A percentile compares a stretch with the other conserved stretches of the same genome.
Evolutionary conservation across 2,888 invertebrate species (phyloP).

Genomic region (Amblyjoppa proteus): DNA sequence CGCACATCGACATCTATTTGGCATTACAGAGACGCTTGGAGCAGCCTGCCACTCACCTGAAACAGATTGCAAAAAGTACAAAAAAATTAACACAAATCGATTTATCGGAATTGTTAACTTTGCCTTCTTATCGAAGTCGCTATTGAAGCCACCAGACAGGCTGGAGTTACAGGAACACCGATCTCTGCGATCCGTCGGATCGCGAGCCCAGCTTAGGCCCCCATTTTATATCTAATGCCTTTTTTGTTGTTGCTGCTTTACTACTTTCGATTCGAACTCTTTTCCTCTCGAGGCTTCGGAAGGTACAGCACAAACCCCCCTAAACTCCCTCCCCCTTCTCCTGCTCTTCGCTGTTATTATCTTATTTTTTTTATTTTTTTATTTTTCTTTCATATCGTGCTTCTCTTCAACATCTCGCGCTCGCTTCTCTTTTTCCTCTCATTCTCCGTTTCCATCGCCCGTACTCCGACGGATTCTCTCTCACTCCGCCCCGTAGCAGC

Average conservation of each 20-base stretch:
- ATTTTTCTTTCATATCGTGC: slow-evolving; percentile 34
- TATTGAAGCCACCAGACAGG: neutral
- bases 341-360: slow-evolving; percentile 31
- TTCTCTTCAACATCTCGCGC: slow-evolving; percentile 30
- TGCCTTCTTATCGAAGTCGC: neutral
- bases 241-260: slow-evolving; percentile 15
- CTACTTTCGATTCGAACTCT: slow-evolving; percentile 1
- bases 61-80: slow-evolving; percentile 75
- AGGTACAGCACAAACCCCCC: slow-evolving; percentile 22
- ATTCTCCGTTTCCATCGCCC: slow-evolving; percentile 48
- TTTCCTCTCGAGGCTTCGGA: slow-evolving; percentile 24
- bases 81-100: slow-evolving; percentile 14
- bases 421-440: slow-evolving; percentile 44
- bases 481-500: slow-evolving; percentile 30
- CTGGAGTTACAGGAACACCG: neutral
- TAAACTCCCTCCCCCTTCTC: neutral
- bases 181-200: slow-evolving; percentile 28
- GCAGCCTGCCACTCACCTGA: slow-evolving; percentile 85
- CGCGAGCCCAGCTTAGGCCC: neutral
- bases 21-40: slow-evolving; percentile 84
- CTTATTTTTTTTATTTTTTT: slow-evolving; percentile 24
- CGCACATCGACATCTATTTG: slow-evolving; percentile 85
- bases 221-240: slow-evolving; percentile 2
- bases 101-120: neutral
- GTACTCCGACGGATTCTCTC: slow-evolving; percentile 27